Evolutionary conservation across 2,113 vertebrate genomes (phyloP).

Genomic region (Pygoscelis adeliae): DNA sequence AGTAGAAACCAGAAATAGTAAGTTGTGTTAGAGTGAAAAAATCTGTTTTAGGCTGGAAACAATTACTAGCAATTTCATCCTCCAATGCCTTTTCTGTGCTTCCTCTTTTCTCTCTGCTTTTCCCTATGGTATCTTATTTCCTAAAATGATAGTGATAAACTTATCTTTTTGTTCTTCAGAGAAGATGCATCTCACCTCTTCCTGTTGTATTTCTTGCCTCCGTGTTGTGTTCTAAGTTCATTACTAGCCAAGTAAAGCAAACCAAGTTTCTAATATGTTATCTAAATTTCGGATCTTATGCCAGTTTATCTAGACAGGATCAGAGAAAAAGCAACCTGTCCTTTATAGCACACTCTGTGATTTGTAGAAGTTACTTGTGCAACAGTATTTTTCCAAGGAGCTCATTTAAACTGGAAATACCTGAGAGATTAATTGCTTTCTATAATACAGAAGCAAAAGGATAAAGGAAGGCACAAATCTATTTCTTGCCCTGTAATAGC

Average conservation of each 20-base stretch:
- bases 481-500: not conserved
- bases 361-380: not conserved
- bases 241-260: not conserved
- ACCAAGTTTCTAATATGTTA: not conserved
- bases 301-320: not conserved
- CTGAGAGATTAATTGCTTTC: not conserved
- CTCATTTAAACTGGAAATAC: not conserved
- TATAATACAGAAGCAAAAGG: not conserved
- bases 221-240: not conserved
- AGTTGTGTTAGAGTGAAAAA: not conserved
- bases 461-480: not conserved
- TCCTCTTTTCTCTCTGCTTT: not conserved
- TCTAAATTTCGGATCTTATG: not conserved
- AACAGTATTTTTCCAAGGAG: not conserved
- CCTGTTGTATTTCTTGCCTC: not conserved
- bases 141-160: not conserved
- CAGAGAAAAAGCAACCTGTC: not conserved
- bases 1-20: slow-evolving; percentile 4
- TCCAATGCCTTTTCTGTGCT: not conserved
- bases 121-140: not conserved
- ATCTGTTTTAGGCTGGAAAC: not conserved
- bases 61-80: not conserved
- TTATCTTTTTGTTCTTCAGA: not conserved
- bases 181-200: not conserved
- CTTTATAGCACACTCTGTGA: not conserved